Evolutionary conservation across 1,140 invertebrate species (phyloP).

Genomic region (Paramacrobiotus metropolitanus): DNA sequence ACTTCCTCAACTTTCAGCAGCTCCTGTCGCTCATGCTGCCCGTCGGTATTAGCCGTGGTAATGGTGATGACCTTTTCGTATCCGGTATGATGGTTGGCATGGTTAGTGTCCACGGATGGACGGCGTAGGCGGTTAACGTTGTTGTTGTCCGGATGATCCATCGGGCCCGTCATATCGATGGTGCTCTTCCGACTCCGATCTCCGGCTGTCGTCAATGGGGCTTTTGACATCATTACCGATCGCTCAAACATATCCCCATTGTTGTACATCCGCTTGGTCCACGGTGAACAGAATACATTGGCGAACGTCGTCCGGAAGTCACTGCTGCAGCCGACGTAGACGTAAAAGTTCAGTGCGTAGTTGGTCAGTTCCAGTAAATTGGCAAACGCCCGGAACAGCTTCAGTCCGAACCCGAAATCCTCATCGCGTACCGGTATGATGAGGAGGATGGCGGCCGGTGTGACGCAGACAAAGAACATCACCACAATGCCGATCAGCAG

Average conservation of each 20-base stretch:
- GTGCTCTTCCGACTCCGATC: not conserved
- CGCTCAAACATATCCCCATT: not conserved
- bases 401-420: slow-evolving; percentile 19
- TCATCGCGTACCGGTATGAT: slow-evolving; percentile 19
- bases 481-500: slow-evolving; percentile 44
- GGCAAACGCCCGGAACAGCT: slow-evolving; percentile 44
- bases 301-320: slow-evolving; percentile 44
- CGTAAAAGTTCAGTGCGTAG: slow-evolving; percentile 52
- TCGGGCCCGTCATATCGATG: not conserved
- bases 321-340: slow-evolving; percentile 48
- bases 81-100: no score
- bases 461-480: slow-evolving; percentile 44
- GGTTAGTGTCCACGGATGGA: no score
- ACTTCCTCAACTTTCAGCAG: no score
- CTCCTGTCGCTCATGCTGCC: no score
- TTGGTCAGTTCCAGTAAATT: slow-evolving; percentile 46
- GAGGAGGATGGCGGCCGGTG: slow-evolving; percentile 46
- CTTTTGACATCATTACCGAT: no score
- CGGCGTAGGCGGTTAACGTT: not conserved
- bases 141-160: not conserved
- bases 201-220: not conserved
- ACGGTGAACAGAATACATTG: slow-evolving; percentile 15
- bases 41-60: no score
- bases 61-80: no score
- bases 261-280: not conserved